A percentile compares a stretch with the other conserved stretches of the same genome.
Conservation (phyloP, 1,140 invertebrate species). For the Acromyrmex heyeri region DNA sequence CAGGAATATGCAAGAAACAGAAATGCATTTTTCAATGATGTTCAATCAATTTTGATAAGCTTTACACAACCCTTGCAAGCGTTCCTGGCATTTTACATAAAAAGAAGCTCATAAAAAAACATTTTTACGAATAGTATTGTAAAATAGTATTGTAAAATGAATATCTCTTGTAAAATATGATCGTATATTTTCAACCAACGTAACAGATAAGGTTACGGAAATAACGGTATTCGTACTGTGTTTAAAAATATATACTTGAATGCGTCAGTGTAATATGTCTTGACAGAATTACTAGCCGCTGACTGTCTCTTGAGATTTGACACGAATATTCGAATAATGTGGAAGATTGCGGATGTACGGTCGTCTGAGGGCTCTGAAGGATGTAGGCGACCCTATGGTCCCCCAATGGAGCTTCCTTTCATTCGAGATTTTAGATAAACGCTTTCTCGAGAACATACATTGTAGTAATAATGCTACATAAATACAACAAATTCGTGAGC, state of each 20-base stretch:
- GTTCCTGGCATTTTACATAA: not conserved
- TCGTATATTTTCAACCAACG: not conserved
- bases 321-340: conserved; percentile 21
- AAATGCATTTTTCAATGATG: conserved; percentile 26
- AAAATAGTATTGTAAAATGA: conserved; percentile 11
- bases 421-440: conserved; percentile 42
- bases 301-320: conserved; percentile 19
- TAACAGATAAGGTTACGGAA: not conserved
- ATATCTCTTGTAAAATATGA: not conserved
- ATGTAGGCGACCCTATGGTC: conserved; percentile 25
- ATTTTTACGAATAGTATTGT: not conserved
- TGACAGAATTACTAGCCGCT: not conserved
- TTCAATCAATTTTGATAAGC: conserved; percentile 29
- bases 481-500: not conserved
- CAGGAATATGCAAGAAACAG: not conserved
- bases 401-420: conserved; percentile 46
- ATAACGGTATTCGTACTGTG: not conserved
- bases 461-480: not conserved
- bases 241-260: not conserved
- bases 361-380: conserved; percentile 2
- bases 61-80: no score
- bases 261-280: not conserved
- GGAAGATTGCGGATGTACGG: not conserved
- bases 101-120: not conserved
- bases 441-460: conserved; percentile 49